Conservation (phyloP, 2,797 vertebrate genomes). For the Novumbra hubbsi region DNA sequence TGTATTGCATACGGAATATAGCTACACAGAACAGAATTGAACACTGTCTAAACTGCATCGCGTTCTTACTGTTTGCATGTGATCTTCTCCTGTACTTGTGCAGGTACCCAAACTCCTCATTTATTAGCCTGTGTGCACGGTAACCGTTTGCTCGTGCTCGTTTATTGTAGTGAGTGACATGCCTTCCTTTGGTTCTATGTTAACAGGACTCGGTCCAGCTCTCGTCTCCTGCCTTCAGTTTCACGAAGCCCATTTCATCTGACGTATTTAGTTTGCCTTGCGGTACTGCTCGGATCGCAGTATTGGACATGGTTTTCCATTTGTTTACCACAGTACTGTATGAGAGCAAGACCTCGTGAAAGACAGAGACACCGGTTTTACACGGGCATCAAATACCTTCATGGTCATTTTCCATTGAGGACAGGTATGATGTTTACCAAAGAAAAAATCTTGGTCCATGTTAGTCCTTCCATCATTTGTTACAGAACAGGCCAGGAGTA, state of each 20-base stretch:
- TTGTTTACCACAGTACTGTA: constrained; percentile 3
- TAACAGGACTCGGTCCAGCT: not conserved
- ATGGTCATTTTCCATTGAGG: constrained; percentile 41
- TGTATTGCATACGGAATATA: constrained; percentile 22
- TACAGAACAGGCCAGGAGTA: not conserved
- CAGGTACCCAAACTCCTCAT: constrained; percentile 59
- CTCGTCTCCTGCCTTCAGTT: not conserved
- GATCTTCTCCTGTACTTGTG: constrained; percentile 40
- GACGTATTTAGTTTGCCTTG: not conserved
- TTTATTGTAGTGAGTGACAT: constrained; percentile 35
- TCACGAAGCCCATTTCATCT: constrained; percentile 7
- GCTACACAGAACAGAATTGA: constrained; percentile 11
- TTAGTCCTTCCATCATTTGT: constrained; percentile 42
- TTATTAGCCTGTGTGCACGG: constrained; percentile 61
- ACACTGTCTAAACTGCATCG: constrained; percentile 15
- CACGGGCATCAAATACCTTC: constrained; percentile 32
- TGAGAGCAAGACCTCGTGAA: not conserved
- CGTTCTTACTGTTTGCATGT: constrained; percentile 64
- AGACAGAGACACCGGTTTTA: constrained; percentile 25
- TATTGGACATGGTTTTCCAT: constrained; percentile 2
- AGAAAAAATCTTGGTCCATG: constrained; percentile 65
- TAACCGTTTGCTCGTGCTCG: constrained; percentile 55
- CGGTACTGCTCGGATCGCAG: not conserved
- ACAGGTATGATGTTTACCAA: constrained; percentile 66
- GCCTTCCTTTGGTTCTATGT: constrained; percentile 37